Conservation (phyloP, 1,140 invertebrate species). For the Drosophila repleta region DNA sequence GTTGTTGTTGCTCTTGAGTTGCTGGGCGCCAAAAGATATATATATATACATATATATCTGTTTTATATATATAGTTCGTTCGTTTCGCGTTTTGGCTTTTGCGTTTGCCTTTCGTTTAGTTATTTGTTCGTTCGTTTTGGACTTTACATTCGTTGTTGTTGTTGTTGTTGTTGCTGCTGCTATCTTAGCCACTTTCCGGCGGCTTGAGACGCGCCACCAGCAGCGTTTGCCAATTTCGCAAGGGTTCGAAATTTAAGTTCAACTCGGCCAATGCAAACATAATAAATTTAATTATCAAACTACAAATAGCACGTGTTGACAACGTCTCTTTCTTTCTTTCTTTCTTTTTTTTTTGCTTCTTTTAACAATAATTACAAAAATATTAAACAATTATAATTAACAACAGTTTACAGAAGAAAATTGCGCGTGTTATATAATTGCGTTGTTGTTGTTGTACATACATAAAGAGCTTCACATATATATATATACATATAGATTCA, state of each 20-base stretch:
- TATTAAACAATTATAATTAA: conserved; percentile 10
- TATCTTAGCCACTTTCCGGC: conserved; percentile 47
- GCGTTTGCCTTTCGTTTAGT: conserved; percentile 52
- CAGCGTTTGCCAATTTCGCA: conserved; percentile 71
- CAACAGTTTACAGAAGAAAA: conserved; percentile 19
- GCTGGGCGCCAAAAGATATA: conserved; percentile 33
- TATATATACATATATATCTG: conserved; percentile 1
- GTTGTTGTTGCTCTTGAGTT: conserved; percentile 38
- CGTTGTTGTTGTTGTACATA: conserved; percentile 13
- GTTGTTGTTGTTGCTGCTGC: conserved; percentile 7
- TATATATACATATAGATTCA: background rate
- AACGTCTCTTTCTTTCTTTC: conserved; percentile 1
- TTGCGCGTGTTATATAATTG: conserved; percentile 57
- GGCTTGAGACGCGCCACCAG: conserved; percentile 69
- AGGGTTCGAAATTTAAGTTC: conserved; percentile 66
- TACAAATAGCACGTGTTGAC: conserved; percentile 42
- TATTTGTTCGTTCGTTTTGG: conserved; percentile 54
- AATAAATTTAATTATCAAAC: conserved; percentile 54
- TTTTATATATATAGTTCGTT: conserved; percentile 51
- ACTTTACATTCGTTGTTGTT: conserved; percentile 48
- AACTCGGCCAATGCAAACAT: conserved; percentile 64
- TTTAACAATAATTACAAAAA: background rate
- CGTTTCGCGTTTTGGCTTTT: conserved; percentile 54
- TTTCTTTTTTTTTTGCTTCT: background rate
- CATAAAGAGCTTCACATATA: conserved; percentile 10